Evolutionary conservation across 2,888 invertebrate genomes (phyloP).

Genomic region (Hydrotaea cyrtoneurina): DNA sequence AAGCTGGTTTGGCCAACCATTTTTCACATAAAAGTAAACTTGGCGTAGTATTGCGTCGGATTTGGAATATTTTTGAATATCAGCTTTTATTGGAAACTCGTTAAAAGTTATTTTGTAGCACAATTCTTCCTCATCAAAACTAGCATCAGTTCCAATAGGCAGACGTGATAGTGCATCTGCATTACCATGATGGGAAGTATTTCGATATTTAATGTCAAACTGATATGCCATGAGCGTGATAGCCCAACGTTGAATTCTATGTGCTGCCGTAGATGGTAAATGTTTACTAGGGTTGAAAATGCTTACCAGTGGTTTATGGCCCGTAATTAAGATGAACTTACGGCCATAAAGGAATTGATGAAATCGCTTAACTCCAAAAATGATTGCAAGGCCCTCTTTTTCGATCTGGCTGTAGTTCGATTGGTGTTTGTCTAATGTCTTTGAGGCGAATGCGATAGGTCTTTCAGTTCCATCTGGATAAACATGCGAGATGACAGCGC

Average conservation of each 20-base stretch:
- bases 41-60: too few species aligned
- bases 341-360: constrained; percentile 51
- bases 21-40: too few species aligned
- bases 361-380: constrained; percentile 47
- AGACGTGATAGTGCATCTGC: constrained; percentile 66
- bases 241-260: constrained; percentile 52
- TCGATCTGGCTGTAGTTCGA: constrained; percentile 40
- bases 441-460: constrained; percentile 47
- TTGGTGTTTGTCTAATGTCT: constrained; percentile 46
- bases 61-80: too few species aligned
- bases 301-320: constrained; percentile 54
- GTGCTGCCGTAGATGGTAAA: constrained; percentile 42
- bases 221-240: constrained; percentile 52
- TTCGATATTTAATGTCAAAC: constrained; percentile 24
- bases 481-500: constrained; percentile 47
- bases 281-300: constrained; percentile 58
- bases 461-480: constrained; percentile 51
- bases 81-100: too few species aligned
- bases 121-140: constrained; percentile 55
- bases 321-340: constrained; percentile 55
- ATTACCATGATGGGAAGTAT: constrained; percentile 51
- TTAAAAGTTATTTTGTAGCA: background rate
- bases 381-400: constrained; percentile 51
- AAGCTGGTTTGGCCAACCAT: too few species aligned
- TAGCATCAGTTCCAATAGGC: constrained; percentile 55